Evolutionary conservation across 2,888 invertebrate genomes (phyloP).

Genomic region (Tenthredo amoena): DNA sequence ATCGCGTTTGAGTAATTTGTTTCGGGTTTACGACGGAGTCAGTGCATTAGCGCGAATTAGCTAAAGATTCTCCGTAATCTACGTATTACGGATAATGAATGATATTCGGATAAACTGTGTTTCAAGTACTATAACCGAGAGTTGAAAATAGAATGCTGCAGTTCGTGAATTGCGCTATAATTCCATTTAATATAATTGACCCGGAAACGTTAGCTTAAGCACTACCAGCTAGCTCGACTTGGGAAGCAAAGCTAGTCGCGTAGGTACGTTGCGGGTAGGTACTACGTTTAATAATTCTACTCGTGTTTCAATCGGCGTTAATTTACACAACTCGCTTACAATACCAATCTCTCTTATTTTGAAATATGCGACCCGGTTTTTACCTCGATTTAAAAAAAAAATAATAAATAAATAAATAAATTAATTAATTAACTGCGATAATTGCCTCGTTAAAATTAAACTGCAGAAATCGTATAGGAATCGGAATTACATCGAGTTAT

Average conservation of each 20-base stretch:
- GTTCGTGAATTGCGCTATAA: background rate
- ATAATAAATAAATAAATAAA: too few species aligned
- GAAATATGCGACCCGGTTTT: background rate
- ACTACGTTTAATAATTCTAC: background rate
- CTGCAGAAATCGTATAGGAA: too few species aligned
- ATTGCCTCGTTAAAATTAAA: too few species aligned
- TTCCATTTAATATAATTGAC: conserved; percentile 17
- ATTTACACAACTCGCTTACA: background rate
- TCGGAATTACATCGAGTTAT: too few species aligned
- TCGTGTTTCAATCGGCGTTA: conserved; percentile 15
- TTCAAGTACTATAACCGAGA: background rate
- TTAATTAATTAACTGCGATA: too few species aligned
- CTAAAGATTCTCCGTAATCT: background rate
- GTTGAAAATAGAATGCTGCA: conserved; percentile 13
- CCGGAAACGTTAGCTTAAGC: conserved; percentile 24
- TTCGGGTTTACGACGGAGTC: background rate
- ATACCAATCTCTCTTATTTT: background rate
- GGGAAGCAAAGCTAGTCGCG: background rate
- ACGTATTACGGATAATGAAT: background rate
- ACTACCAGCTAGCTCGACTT: background rate
- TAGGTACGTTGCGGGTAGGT: background rate
- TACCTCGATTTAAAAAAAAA: too few species aligned
- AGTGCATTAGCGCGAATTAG: background rate
- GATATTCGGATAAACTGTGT: background rate
- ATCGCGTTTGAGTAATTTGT: background rate